A percentile compares a stretch with the other conserved stretches of the same genome.
Conservation (phyloP, 2,888 invertebrate species). For the Conomelus anceps region DNA sequence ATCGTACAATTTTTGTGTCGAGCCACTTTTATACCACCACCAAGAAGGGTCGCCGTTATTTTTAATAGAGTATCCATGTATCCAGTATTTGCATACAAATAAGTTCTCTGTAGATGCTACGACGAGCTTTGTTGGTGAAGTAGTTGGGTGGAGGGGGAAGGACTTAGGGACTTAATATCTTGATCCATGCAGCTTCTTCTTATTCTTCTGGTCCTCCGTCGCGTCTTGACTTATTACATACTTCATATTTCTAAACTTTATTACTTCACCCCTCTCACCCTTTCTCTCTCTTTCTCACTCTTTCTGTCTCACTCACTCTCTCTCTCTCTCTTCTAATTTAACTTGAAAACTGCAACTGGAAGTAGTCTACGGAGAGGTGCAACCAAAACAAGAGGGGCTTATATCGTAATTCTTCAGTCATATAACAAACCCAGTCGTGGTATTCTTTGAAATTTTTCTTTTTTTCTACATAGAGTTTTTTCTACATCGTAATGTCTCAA, state of each 20-base stretch:
- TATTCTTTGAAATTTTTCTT: too few relatives aligned
- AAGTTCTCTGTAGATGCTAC: conserved; percentile 8
- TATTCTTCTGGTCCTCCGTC: background rate
- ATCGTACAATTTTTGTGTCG: conserved; percentile 8
- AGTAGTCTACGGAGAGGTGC: too few relatives aligned
- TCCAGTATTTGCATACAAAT: conserved; percentile 27
- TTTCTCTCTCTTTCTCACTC: background rate
- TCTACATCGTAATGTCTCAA: too few relatives aligned
- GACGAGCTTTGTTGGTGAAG: background rate
- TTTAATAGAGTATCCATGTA: conserved; percentile 25
- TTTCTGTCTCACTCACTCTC: background rate
- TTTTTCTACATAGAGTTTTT: too few relatives aligned
- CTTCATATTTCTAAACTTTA: conserved; percentile 22
- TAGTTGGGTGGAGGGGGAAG: background rate
- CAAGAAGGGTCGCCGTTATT: conserved; percentile 6
- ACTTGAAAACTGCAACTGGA: too few relatives aligned
- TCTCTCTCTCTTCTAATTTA: too few relatives aligned
- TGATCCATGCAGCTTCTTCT: conserved; percentile 19
- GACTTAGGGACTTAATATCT: conserved; percentile 17
- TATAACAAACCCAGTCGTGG: too few relatives aligned
- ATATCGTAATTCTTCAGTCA: too few relatives aligned
- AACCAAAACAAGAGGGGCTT: too few relatives aligned
- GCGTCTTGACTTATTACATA: conserved; percentile 23
- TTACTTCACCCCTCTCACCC: background rate
- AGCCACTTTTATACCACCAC: conserved; percentile 10